Conservation (phyloP, 1,140 invertebrate genomes). For the Ruditapes philippinarum region DNA sequence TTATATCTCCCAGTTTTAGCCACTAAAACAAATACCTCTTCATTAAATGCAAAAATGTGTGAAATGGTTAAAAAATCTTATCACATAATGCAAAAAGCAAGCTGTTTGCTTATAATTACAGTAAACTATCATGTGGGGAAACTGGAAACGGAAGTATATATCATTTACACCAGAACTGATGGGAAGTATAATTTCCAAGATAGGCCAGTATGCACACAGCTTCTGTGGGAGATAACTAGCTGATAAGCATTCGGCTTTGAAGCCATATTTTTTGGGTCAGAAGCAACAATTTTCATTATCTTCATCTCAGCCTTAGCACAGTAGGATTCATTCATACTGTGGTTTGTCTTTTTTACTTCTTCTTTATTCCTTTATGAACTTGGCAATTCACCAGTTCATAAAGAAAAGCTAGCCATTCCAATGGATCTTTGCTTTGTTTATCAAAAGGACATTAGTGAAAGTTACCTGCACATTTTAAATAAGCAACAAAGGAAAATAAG, state of each 20-base stretch:
- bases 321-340: slow-evolving; percentile 7
- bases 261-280: background rate
- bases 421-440: background rate
- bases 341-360: background rate
- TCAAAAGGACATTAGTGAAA: no score
- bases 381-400: background rate
- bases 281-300: background rate
- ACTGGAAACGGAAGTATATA: background rate
- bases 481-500: no score
- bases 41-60: slow-evolving; percentile 5
- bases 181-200: background rate
- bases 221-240: background rate
- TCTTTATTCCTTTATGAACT: no score
- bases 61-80: background rate
- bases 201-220: background rate
- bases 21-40: background rate
- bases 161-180: background rate
- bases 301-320: background rate
- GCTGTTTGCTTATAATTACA: background rate
- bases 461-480: no score
- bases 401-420: background rate
- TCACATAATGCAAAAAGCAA: background rate
- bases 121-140: background rate
- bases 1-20: background rate
- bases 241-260: background rate